These are phyloP conservation scores for Sinelater perroti DNA, from an alignment of 2,888 invertebrate species.

Conservation along the genomic window DNA sequence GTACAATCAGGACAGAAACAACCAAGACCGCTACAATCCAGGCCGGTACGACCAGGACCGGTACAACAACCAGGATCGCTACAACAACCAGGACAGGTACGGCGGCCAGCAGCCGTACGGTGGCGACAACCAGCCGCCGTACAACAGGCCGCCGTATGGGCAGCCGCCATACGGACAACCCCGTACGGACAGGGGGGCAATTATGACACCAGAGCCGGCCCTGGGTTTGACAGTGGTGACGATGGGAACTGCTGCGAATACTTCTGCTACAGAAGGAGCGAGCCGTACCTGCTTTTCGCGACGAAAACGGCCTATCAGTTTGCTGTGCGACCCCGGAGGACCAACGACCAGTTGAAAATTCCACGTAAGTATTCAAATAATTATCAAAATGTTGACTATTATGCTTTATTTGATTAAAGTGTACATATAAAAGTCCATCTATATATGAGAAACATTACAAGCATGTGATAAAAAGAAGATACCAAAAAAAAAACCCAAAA, in stretches of 20 bases:
- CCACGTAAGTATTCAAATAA: slow-evolving; percentile 69
- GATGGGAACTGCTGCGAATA: slow-evolving; percentile 63
- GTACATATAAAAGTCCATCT: too few relatives aligned
- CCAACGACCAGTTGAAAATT: slow-evolving; percentile 66
- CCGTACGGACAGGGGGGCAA: slow-evolving; percentile 32
- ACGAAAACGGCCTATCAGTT: slow-evolving; percentile 82
- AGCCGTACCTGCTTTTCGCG: slow-evolving; percentile 72
- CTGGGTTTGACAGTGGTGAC: slow-evolving; percentile 34
- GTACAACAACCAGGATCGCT: slow-evolving; percentile 26
- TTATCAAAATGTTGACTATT: neutral
- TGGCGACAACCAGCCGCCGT: neutral
- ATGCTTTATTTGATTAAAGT: too few relatives aligned
- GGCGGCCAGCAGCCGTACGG: slow-evolving; percentile 2
- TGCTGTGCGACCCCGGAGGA: slow-evolving; percentile 66
- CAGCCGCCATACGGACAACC: slow-evolving; percentile 37
- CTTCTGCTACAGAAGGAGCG: slow-evolving; percentile 68
- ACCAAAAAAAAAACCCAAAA: too few relatives aligned
- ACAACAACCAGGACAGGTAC: slow-evolving; percentile 31
- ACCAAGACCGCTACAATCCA: slow-evolving; percentile 35
- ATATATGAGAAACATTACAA: too few relatives aligned
- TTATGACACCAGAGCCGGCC: slow-evolving; percentile 32
- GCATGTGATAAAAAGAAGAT: too few relatives aligned
- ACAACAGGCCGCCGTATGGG: slow-evolving; percentile 9
- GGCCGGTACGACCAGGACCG: slow-evolving; percentile 25
- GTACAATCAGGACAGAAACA: slow-evolving; percentile 32